phyloP scores from a whole-genome alignment of 2,113 vertebrate genomes.

The Puffinus mauretanicus region DNA sequence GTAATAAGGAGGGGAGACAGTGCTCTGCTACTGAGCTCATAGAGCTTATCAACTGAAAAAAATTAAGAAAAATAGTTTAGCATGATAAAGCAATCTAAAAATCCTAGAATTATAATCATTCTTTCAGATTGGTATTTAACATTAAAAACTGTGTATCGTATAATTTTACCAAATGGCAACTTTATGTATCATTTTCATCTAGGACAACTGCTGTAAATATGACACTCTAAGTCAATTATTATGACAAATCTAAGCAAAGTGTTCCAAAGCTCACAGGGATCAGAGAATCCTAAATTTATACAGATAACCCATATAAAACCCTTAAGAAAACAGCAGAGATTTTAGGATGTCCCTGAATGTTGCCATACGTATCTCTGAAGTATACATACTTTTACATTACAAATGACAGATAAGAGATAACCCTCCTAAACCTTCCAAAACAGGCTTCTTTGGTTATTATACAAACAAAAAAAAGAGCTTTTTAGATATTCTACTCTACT shows the following conservation, averaged over 20 bases:
- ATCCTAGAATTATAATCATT: background rate
- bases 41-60: constrained; percentile 96
- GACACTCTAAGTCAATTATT: background rate
- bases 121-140: background rate
- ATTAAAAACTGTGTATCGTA: background rate
- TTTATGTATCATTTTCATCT: background rate
- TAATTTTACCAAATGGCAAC: background rate
- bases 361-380: background rate
- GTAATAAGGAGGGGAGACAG: constrained; percentile 98
- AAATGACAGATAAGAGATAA: background rate
- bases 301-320: background rate
- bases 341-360: background rate
- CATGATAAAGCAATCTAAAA: background rate
- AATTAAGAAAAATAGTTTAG: background rate
- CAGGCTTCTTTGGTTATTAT: background rate
- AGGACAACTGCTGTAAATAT: background rate
- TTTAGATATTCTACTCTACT: background rate
- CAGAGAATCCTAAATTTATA: background rate
- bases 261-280: background rate
- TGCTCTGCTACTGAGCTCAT: constrained; percentile 99
- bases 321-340: background rate
- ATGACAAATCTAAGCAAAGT: background rate
- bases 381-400: background rate
- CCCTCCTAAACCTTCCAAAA: background rate
- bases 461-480: background rate